Conservation (phyloP, 2,797 vertebrate species). For the Sternotherus odoratus region DNA sequence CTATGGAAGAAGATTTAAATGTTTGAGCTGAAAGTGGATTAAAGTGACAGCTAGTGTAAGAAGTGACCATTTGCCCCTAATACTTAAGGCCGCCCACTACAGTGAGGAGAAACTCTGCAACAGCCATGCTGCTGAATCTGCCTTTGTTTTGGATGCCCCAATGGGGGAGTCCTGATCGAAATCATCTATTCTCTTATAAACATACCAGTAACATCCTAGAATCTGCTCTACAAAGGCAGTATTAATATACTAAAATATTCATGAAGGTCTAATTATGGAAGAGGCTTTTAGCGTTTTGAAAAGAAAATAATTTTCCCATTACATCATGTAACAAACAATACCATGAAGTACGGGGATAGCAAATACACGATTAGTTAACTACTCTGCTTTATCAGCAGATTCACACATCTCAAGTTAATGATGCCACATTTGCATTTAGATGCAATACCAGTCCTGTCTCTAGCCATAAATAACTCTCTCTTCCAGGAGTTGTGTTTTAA, state of each 20-base stretch:
- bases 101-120: not conserved
- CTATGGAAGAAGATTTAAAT: not conserved
- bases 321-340: not conserved
- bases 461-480: not conserved
- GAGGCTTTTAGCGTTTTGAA: not conserved
- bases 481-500: not conserved
- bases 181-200: not conserved
- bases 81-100: not conserved
- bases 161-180: not conserved
- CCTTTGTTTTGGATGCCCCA: not conserved
- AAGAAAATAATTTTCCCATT: not conserved
- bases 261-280: not conserved
- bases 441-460: not conserved
- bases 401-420: not conserved
- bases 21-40: not conserved
- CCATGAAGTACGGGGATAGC: not conserved
- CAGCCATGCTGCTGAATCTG: not conserved
- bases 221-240: not conserved
- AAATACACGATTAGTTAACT: accelerated
- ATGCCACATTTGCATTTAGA: not conserved
- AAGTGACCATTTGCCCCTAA: not conserved
- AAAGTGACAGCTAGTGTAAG: not conserved
- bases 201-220: not conserved
- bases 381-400: accelerated
- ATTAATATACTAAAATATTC: not conserved